Base-by-base conservation (phyloP, 2,888 invertebrate species). In the Monochamus alternatus region DNA sequence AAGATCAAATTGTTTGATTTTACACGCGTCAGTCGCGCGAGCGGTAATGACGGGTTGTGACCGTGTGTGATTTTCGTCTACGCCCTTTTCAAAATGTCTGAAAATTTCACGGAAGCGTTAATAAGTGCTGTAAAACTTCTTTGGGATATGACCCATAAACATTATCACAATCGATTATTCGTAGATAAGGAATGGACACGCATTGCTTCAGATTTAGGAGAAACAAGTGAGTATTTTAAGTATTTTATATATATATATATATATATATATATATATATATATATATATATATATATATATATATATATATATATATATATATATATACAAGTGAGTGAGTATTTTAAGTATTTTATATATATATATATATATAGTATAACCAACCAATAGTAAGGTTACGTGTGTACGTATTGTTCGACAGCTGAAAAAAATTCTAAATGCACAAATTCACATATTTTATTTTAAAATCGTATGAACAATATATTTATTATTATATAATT, bases 151-250 rank as follows among this genome's bases (percentile, higher is more conserved):
- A 70, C 8, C 38, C 52, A 74, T 14, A 70, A 74, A 10, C 52
- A 60, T 14, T 74, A 74, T 30, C 74, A 74, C 51, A 69, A 74
- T 32, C 32, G 74, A 62, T 60, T 70, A 31, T 10, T 74, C n/a
- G 62, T 62, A 30, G 30, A 60, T 59, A 5, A 43, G 59, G 73
- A 65, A 74, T 70, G 74, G 32, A 63, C 5, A 12, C 31, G 59
- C 12, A 74, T 68, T 51, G 68, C 67, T n/a, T 43, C 14, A 60
- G 68, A 30, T 69, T 47, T 62, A 8, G 22, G 14, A 14, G 74
- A 62, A 52, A 60, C 62, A 69, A 74, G 63, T 60, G 59, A 67
- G 73, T 44, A 32, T 55, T 52, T 72, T 52, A 30, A 43, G 38
- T 62, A 62, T 10, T 32, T 62, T 1, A 38, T 63, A 63, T 32